These are phyloP conservation scores for Monarcha castaneiventris DNA, from an alignment of 2,113 vertebrate species.

Conservation along the genomic window DNA sequence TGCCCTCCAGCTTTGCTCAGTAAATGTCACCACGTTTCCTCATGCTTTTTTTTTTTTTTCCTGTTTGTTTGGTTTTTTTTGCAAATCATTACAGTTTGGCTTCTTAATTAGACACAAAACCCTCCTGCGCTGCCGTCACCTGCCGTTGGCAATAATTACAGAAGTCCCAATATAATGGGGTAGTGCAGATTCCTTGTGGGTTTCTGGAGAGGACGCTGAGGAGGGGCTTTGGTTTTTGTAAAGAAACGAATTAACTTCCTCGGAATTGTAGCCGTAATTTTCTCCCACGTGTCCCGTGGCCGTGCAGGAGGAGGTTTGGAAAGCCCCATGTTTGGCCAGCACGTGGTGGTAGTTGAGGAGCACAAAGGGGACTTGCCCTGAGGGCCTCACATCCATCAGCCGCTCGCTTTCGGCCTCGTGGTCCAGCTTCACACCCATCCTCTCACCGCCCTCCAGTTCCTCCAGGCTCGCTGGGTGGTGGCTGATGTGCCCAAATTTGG, in stretches of 20 bases:
- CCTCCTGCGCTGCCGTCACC: constrained; percentile 73
- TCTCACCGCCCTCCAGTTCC: constrained; percentile 33
- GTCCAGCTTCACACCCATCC: constrained; percentile 37
- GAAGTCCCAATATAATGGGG: constrained; percentile 89
- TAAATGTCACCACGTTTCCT: constrained; percentile 29
- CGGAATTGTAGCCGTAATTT: constrained; percentile 52
- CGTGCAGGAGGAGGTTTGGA: constrained; percentile 71
- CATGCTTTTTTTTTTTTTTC: background rate
- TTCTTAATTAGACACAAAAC: background rate
- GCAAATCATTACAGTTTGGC: constrained; percentile 18
- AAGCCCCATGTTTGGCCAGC: constrained; percentile 79
- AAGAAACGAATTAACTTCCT: constrained; percentile 69
- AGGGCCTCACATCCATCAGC: constrained; percentile 60
- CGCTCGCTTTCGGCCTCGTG: constrained; percentile 60
- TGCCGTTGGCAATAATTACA: constrained; percentile 91
- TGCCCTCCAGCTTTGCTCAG: constrained; percentile 44
- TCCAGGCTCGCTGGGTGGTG: constrained; percentile 7
- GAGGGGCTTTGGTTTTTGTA: constrained; percentile 78
- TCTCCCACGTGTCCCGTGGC: constrained; percentile 68
- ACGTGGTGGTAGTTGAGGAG: constrained; percentile 87
- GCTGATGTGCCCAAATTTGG: constrained; percentile 53
- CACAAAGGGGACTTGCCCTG: constrained; percentile 78
- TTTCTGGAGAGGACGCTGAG: constrained; percentile 74
- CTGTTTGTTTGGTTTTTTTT: background rate
- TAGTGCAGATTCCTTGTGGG: constrained; percentile 72